Evolutionary conservation across 2,888 invertebrate genomes (phyloP).

Genomic region (Zonitis immaculata): DNA sequence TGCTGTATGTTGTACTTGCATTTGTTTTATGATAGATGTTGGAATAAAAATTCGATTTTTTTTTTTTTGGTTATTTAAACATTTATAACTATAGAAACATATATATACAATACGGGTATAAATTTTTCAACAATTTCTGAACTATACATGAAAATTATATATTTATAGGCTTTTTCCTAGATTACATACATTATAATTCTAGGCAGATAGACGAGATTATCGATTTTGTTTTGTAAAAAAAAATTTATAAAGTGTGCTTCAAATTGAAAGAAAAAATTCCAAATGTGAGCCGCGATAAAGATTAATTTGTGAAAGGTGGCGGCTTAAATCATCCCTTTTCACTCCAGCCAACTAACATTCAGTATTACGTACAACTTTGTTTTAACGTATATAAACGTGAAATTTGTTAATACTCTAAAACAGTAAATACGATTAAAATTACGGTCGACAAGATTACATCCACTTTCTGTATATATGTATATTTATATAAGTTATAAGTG

Average conservation of each 20-base stretch:
- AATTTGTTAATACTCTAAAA: conserved; percentile 25
- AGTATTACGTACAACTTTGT: neutral
- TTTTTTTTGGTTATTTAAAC: neutral
- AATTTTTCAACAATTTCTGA: neutral
- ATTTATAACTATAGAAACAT: neutral
- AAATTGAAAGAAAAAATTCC: no score
- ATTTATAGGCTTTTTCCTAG: neutral
- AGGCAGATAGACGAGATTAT: neutral
- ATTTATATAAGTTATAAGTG: neutral
- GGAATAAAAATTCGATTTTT: neutral
- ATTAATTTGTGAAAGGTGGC: neutral
- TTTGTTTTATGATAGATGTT: neutral
- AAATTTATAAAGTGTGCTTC: no score
- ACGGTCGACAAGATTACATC: conserved; percentile 33
- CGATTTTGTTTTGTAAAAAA: neutral
- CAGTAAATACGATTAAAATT: conserved; percentile 26
- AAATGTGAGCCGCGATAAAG: neutral
- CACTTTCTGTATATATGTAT: conserved; percentile 20
- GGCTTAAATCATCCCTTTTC: neutral
- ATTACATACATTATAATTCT: neutral
- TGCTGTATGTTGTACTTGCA: neutral
- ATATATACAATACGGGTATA: neutral
- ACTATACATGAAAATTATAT: neutral
- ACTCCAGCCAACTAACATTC: no score
- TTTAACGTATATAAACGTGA: conserved; percentile 11